Base-by-base conservation (phyloP, 1,140 invertebrate species). In the Drosophila eugracilis region DNA sequence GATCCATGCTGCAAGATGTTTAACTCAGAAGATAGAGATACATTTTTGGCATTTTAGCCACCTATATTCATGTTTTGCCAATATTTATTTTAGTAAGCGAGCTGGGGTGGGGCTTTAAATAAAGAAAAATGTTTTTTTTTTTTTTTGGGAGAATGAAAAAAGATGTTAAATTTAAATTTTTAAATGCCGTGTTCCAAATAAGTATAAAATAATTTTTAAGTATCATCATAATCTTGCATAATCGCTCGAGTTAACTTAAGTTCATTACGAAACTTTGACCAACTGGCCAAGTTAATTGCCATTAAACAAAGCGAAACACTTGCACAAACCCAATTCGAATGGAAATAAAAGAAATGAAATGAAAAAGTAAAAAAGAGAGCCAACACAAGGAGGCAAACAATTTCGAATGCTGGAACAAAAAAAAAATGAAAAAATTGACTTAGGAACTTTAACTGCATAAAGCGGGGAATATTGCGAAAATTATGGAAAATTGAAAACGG, bases 291-390 rank as follows among this genome's bases (percentile, higher is more conserved):
- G 55, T 67, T 67, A 67, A 53, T 66, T 53, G 50, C 15, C 24
- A 41, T 52, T 34, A 42, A 65, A 67, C 59, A 67, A 66, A 66
- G 45, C 36, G 37, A 78, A 54, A 65, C 75, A 78, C 75, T 78
- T 78, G 75, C 58, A 66, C 75, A 78, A 78, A 78, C 66, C 26
- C 41, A 39, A 55, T 70, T 45, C 17, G 19, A 57, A 70, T 17
- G 65, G 14, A 26, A 66, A 67, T 22, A 44, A 32, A 63, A 42
- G 30, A 48, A 32, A 62, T 15, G 4, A 41, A 53, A 75, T 24
- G 55, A 42, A 19, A 5, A 7, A 50, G n/a, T n/a, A n/a, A n/a
- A n/a, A n/a, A n/a, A n/a, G n/a, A n/a, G 59, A 50, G 59, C 54
- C 12, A 44, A 24, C 37, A 39, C n/a, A 21, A 37, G 28, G 21